Base-by-base conservation (phyloP, 2,888 invertebrate genomes). In the Gibbula magus region DNA sequence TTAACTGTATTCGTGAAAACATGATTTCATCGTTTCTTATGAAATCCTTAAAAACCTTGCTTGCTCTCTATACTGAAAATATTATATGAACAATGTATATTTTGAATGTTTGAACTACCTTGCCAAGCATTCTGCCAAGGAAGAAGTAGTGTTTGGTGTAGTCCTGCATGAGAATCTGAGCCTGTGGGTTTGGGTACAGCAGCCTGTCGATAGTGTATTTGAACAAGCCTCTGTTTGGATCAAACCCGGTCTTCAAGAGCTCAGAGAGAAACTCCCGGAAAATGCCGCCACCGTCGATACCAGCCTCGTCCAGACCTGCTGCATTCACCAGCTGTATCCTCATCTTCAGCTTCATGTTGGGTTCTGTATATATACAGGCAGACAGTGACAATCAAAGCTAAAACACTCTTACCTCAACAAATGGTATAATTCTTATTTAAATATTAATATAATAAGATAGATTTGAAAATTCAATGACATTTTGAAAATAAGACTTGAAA, bases 221-320 rank as follows among this genome's bases (percentile, higher is more conserved):
- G 92, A 98, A 98, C 92, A 99, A 96, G 0, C 99, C 99, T 78
- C 99, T 94, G 92, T 98, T 98, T 0, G 99, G 98, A 94, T 99
- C 98, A 91, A 99, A 99, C 0, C 90, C 97, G 0, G 98, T 97
- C 94, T 97, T 98, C 39, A 99, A 94, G 13, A 99, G 94, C 93
- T 99, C 98, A 0, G 96, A 96, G 2, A 99, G 94, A 92, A 99
- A 99, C 93, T 99, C 99, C 73, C 99, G 95, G 91, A 98, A 98
- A 18, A 99, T 95, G 0, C 99, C 99, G 1, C 99, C 99, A 1
- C 99, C 99, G 92, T 99, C 99, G 1, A 99, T 97, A 0, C 99
- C 99, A 0, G 97, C 97, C 93, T 99, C 99, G 88, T 97, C 97
- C 18, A 97, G 94, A 0, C 99, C 99, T 0, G 96, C 96, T 80